These are phyloP conservation scores for Drosophila fulvimacula DNA, from an alignment of 2,888 invertebrate genomes.

Conservation along the genomic window DNA sequence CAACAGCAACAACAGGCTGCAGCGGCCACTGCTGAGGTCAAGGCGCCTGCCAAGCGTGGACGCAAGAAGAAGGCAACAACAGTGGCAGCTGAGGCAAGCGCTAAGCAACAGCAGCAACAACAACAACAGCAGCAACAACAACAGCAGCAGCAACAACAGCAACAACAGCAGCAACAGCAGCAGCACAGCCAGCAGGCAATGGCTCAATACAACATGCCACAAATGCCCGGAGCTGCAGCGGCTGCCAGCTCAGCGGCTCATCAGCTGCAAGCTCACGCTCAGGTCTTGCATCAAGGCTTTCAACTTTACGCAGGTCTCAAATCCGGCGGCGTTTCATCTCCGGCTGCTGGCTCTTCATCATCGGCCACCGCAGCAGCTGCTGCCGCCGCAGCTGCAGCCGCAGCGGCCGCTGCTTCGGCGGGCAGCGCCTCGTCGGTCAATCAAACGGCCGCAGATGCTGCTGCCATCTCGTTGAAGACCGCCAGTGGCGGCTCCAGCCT, in stretches of 20 bases:
- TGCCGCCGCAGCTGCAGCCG: slow-evolving; percentile 58
- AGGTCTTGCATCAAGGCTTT: slow-evolving; percentile 85
- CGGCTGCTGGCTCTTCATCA: slow-evolving; percentile 53
- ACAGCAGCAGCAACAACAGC: slow-evolving; percentile 59
- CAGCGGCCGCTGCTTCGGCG: slow-evolving; percentile 26
- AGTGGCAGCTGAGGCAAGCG: slow-evolving; percentile 76
- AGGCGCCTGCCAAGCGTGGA: slow-evolving; percentile 78
- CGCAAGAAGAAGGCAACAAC: slow-evolving; percentile 81
- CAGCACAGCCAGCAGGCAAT: slow-evolving; percentile 61
- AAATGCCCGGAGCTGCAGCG: slow-evolving; percentile 71
- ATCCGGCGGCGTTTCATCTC: slow-evolving; percentile 81
- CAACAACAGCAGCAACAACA: slow-evolving; percentile 47
- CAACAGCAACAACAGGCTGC: slow-evolving; percentile 31
- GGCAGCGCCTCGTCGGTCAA: slow-evolving; percentile 23
- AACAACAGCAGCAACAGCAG: slow-evolving; percentile 55
- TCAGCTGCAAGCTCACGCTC: slow-evolving; percentile 80
- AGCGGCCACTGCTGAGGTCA: slow-evolving; percentile 44
- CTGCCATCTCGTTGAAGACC: slow-evolving; percentile 88
- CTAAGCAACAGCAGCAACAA: slow-evolving; percentile 49
- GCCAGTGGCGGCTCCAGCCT: slow-evolving; percentile 87
- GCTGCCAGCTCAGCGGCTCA: slow-evolving; percentile 68
- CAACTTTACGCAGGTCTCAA: slow-evolving; percentile 87
- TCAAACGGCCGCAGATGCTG: slow-evolving; percentile 75
- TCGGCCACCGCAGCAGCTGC: slow-evolving; percentile 60
- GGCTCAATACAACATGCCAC: slow-evolving; percentile 73